A percentile compares a stretch with the other conserved stretches of the same genome.
Conservation (phyloP, 2,113 vertebrate species). For the Hypomesus transpacificus region DNA sequence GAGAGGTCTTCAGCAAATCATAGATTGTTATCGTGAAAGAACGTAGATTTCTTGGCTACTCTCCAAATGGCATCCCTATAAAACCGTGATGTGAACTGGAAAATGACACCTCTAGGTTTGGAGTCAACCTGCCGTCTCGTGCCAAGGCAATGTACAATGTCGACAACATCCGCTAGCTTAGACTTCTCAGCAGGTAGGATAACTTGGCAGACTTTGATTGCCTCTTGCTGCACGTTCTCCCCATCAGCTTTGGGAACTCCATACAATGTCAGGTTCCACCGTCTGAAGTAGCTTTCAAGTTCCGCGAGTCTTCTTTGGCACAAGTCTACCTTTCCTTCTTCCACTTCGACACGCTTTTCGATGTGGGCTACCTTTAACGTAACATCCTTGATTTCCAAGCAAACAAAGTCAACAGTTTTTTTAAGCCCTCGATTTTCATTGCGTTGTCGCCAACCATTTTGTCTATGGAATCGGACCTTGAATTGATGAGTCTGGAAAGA, state of each 20-base stretch:
- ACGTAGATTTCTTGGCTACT: constrained; percentile 7
- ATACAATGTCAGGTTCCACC: constrained; percentile 9
- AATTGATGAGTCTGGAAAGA: not conserved
- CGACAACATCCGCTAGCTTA: not conserved
- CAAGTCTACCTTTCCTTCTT: not conserved
- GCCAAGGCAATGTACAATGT: not conserved
- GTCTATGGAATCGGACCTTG: not conserved
- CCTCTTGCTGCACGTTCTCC: not conserved
- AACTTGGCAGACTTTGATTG: not conserved
- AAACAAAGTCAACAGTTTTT: not conserved
- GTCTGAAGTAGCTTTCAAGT: constrained; percentile 4
- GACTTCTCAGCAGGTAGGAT: not conserved
- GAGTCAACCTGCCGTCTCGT: not conserved
- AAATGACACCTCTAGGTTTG: not conserved
- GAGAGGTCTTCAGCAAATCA: constrained; percentile 6
- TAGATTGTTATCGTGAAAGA: not conserved
- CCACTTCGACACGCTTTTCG: not conserved
- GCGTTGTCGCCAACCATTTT: not conserved
- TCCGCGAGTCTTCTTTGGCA: not conserved
- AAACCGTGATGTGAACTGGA: constrained; percentile 1
- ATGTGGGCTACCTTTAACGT: not conserved
- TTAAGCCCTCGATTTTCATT: not conserved
- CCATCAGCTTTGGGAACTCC: constrained; percentile 3
- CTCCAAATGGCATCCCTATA: not conserved
- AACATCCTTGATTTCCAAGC: not conserved